These are phyloP conservation scores for Spheniscus humboldti DNA, from an alignment of 2,797 vertebrate genomes.

Conservation along the genomic window DNA sequence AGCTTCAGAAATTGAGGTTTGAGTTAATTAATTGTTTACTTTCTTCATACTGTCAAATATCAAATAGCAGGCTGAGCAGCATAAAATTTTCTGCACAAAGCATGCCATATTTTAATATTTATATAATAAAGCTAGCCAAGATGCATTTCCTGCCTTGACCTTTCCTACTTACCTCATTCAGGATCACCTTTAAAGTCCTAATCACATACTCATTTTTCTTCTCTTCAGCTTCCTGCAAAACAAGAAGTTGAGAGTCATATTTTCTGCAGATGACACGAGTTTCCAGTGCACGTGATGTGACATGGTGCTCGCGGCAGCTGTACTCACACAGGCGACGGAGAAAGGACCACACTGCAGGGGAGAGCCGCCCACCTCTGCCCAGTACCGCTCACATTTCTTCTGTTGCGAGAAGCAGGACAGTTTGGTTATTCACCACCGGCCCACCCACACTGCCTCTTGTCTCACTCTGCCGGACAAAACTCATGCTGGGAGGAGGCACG, in stretches of 20 bases:
- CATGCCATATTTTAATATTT: not conserved
- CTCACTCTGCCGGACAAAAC: not conserved
- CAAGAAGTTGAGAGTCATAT: not conserved
- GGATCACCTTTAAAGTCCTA: constrained; percentile 80
- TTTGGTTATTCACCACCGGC: not conserved
- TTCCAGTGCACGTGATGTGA: not conserved
- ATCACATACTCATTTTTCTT: constrained; percentile 86
- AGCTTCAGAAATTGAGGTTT: not conserved
- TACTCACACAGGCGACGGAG: constrained; percentile 86
- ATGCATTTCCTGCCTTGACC: not conserved
- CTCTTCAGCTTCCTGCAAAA: constrained; percentile 83
- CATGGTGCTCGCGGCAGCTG: not conserved
- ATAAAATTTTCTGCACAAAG: not conserved
- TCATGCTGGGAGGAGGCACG: not conserved
- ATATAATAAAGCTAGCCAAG: not conserved
- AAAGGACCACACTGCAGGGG: constrained; percentile 82
- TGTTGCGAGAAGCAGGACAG: constrained; percentile 61
- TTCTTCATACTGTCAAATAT: not conserved
- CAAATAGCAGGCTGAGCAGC: not conserved
- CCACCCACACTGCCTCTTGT: not conserved
- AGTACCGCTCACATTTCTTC: constrained; percentile 97
- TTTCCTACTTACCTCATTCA: constrained; percentile 68
- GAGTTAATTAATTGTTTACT: not conserved
- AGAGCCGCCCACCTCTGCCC: constrained; percentile 76
- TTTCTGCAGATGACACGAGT: not conserved